Conservation (phyloP, 2,888 invertebrate species). For the Nymphalis polychloros region DNA sequence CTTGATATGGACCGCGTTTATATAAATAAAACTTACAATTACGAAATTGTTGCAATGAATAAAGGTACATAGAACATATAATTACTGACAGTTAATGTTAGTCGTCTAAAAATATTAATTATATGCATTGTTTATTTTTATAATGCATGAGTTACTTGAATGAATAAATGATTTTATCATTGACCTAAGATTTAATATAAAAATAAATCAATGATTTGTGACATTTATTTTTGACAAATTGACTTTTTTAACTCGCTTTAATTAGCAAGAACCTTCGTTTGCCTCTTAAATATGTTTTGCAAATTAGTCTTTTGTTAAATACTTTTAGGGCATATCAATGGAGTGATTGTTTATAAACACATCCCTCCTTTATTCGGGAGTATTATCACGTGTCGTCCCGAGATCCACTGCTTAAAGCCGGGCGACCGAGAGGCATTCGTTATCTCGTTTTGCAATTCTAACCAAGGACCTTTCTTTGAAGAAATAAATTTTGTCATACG, state of each 20-base stretch:
- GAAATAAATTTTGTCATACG: conserved; percentile 81
- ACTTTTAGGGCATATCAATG: conserved; percentile 81
- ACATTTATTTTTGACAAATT: neutral
- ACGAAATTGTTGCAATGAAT: conserved; percentile 82
- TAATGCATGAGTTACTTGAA: neutral
- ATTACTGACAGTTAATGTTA: too few species aligned
- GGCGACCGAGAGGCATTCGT: conserved; percentile 77
- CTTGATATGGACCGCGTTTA: conserved; percentile 82
- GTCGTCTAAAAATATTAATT: too few species aligned
- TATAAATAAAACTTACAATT: conserved; percentile 81
- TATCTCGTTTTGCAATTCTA: conserved; percentile 80
- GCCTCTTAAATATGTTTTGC: neutral
- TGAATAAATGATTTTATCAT: too few species aligned
- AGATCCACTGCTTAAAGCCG: conserved; percentile 68
- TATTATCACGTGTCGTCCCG: conserved; percentile 76
- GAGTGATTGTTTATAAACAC: conserved; percentile 74
- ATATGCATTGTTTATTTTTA: conserved; percentile 27
- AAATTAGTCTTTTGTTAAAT: neutral
- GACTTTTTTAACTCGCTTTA: neutral
- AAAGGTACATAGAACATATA: conserved; percentile 60
- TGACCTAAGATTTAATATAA: too few species aligned
- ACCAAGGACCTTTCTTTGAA: conserved; percentile 84
- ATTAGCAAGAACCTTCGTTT: neutral
- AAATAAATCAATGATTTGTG: too few species aligned
- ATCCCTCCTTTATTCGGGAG: conserved; percentile 81